Evolutionary conservation across 2,113 vertebrate species (phyloP), one percentile per base, ranked within the genome.

Genomic region (Chlamydotis undulata): DNA sequence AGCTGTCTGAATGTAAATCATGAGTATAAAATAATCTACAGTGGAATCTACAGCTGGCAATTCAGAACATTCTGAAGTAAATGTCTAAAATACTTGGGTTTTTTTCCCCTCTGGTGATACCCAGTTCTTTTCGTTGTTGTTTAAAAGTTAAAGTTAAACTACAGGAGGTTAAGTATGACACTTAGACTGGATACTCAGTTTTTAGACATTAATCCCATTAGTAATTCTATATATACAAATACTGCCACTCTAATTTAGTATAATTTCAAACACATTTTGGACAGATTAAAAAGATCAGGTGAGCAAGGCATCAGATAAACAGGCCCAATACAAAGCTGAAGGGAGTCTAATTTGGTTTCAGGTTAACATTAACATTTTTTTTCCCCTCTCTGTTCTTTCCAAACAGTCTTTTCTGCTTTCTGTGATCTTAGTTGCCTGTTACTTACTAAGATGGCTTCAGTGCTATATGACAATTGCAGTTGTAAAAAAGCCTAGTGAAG

Each of bases 351-450:
- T 76, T 60, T 69, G 18, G 0, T 87, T 95, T 91, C 83, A 93
- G 22, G 12, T 79, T 74, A 87, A 26, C 19, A 64, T 45, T 71
- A 81, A 31, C 6, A 24, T 53, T 92, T 82, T 79, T 77, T 82
- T 82, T 77, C 63, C 4, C 53, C 6, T 59, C 43, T 93, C 75
- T 93, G 65, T 89, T 79, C 61, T 92, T 89, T 85, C 29, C 22
- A 71, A 68, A 74, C 47, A 75, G 8, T 56, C 12, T 85, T 80
- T 80, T 77, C 16, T 61, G 1, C 89, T 92, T 91, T 61, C 70
- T 92, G 76, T 95, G 83, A 96, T 96, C 87, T 61, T 74, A n/a
- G 47, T 78, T 87, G 31, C 33, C n/a, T 85, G 39, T 83, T 95
- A 73, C 11, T 39, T 81, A 28, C 21, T 49, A 52, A 87, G 83